These are phyloP conservation scores for Spialia ferax DNA, from an alignment of 2,888 invertebrate species.

Conservation along the genomic window DNA sequence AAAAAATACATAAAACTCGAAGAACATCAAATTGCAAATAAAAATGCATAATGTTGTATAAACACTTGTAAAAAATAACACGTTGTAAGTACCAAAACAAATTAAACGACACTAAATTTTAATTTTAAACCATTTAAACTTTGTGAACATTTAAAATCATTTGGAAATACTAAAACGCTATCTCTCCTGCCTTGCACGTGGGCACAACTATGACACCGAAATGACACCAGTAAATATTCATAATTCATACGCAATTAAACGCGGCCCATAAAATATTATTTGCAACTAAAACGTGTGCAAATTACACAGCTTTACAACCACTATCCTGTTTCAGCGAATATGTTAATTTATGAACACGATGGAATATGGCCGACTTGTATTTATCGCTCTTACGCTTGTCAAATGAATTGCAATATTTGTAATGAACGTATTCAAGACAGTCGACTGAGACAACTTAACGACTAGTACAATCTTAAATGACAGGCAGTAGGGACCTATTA, in stretches of 20 bases:
- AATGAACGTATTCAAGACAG: slow-evolving; percentile 37
- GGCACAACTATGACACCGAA: slow-evolving; percentile 54
- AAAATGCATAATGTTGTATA: too few relatives aligned
- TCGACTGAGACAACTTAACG: slow-evolving; percentile 11
- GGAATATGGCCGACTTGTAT: slow-evolving; percentile 33
- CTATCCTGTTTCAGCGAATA: slow-evolving; percentile 45
- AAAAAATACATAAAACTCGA: too few relatives aligned
- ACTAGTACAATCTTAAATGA: neutral
- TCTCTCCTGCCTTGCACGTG: slow-evolving; percentile 36
- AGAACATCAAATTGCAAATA: too few relatives aligned
- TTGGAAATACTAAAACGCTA: slow-evolving; percentile 16
- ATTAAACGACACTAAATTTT: too few relatives aligned
- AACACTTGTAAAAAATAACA: too few relatives aligned
- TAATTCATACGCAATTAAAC: slow-evolving; percentile 79
- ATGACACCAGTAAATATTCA: slow-evolving; percentile 72
- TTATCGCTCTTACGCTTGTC: slow-evolving; percentile 39
- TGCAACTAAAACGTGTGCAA: slow-evolving; percentile 55
- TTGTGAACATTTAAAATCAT: too few relatives aligned
- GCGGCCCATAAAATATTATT: slow-evolving; percentile 54
- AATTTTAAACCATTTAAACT: too few relatives aligned
- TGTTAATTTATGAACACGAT: slow-evolving; percentile 42
- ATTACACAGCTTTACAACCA: slow-evolving; percentile 50
- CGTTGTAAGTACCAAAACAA: too few relatives aligned
- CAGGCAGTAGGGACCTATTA: too few relatives aligned
- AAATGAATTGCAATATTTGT: slow-evolving; percentile 41